Conservation (phyloP, 2,888 invertebrate species). For the Epistrophe grossulariae region DNA sequence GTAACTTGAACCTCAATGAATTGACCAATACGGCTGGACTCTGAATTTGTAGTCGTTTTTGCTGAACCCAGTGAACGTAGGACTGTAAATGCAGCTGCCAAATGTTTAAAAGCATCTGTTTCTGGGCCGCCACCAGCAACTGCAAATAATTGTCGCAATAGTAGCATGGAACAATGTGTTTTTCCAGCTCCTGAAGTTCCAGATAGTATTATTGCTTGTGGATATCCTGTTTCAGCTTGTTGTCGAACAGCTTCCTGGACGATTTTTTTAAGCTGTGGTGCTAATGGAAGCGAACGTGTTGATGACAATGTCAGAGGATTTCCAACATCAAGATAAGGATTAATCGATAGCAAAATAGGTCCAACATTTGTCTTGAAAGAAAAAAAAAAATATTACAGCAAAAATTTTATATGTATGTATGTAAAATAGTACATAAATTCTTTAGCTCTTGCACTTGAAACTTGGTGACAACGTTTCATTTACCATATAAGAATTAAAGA, state of each 20-base stretch:
- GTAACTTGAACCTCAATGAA: slow-evolving; percentile 98
- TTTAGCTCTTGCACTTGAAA: too few relatives aligned
- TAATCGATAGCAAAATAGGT: slow-evolving; percentile 94
- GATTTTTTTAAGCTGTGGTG: slow-evolving; percentile 93
- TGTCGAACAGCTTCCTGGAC: slow-evolving; percentile 96
- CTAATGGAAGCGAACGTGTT: slow-evolving; percentile 89
- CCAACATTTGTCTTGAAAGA: slow-evolving; percentile 93
- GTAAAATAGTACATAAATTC: background rate
- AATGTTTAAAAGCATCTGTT: slow-evolving; percentile 97
- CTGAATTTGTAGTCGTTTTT: slow-evolving; percentile 94
- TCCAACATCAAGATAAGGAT: slow-evolving; percentile 94
- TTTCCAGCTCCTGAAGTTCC: slow-evolving; percentile 97
- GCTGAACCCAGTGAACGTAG: slow-evolving; percentile 95
- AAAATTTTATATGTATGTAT: too few relatives aligned
- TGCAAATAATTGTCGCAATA: slow-evolving; percentile 95
- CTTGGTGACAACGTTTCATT: too few relatives aligned
- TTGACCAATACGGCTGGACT: slow-evolving; percentile 97
- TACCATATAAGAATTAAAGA: too few relatives aligned
- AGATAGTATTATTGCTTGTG: slow-evolving; percentile 96
- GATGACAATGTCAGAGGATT: slow-evolving; percentile 94
- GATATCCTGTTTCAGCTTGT: slow-evolving; percentile 97
- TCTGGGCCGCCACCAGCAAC: slow-evolving; percentile 97
- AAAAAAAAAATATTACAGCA: background rate
- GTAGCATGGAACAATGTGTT: slow-evolving; percentile 95
- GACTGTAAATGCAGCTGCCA: slow-evolving; percentile 97